Conservation (phyloP, 2,113 vertebrate genomes). For the Geococcyx californianus region DNA sequence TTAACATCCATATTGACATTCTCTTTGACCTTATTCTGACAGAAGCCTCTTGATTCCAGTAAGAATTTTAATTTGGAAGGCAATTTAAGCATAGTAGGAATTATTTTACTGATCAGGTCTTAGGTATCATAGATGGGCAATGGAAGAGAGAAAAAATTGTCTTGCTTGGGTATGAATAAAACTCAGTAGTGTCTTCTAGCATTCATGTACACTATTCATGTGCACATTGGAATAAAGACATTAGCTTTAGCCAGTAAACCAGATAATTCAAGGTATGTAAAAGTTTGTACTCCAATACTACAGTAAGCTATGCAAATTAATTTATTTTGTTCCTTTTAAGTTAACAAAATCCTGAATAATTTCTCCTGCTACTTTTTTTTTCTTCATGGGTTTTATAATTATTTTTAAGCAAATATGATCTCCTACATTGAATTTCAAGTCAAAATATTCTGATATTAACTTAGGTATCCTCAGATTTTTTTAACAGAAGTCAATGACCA, state of each 20-base stretch:
- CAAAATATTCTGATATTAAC: not conserved
- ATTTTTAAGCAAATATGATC: not conserved
- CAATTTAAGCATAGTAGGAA: not conserved
- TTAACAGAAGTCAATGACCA: not conserved
- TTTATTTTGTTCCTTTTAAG: not conserved
- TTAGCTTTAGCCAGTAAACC: not conserved
- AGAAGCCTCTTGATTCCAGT: not conserved
- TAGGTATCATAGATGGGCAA: not conserved
- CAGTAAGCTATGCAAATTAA: not conserved
- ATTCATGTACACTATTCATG: fast-evolving
- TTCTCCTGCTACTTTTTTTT: not conserved
- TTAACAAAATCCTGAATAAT: not conserved
- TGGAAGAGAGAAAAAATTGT: not conserved
- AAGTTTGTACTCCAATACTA: not conserved
- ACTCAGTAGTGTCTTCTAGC: not conserved
- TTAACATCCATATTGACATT: not conserved
- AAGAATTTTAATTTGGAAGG: not conserved
- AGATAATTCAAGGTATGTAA: not conserved
- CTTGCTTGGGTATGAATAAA: not conserved
- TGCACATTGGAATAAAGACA: not conserved
- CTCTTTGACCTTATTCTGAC: not conserved
- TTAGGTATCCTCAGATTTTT: not conserved
- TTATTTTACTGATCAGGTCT: not conserved
- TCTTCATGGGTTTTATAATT: not conserved
- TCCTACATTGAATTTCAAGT: not conserved